phyloP scores from a whole-genome alignment of 2,888 invertebrate genomes.

The Himalopsyche japonica region DNA sequence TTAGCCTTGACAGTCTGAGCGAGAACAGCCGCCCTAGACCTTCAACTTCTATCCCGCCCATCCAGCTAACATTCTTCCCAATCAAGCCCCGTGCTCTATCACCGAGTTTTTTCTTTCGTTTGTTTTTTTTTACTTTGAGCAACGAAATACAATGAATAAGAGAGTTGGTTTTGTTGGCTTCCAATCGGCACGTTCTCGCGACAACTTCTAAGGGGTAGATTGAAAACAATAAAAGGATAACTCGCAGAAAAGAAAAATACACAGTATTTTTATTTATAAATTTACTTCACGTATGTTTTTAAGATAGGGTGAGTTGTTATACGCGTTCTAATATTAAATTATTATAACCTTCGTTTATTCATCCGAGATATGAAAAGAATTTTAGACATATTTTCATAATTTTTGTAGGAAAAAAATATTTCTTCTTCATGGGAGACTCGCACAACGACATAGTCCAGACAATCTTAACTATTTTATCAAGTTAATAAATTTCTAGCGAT shows the following conservation, averaged over 20 bases:
- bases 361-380: too few relatives aligned
- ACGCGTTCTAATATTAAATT: too few relatives aligned
- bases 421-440: too few relatives aligned
- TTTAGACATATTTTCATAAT: too few relatives aligned
- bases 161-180: not conserved
- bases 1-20: constrained; percentile 14
- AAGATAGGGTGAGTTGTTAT: not conserved
- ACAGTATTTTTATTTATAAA: not conserved
- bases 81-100: not conserved
- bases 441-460: too few relatives aligned
- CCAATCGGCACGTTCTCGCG: not conserved
- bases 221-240: not conserved
- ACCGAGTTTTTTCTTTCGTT: not conserved
- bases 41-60: constrained; percentile 2
- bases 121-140: not conserved
- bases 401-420: too few relatives aligned
- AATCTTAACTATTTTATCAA: too few relatives aligned
- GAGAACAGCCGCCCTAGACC: constrained; percentile 15
- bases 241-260: not conserved
- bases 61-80: not conserved
- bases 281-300: not conserved
- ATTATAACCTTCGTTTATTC: too few relatives aligned
- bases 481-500: too few relatives aligned
- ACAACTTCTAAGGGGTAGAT: not conserved
- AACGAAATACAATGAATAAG: not conserved